Evolutionary conservation across 2,888 invertebrate species (phyloP).

Genomic region (Caenorhabditis zanzibari): DNA sequence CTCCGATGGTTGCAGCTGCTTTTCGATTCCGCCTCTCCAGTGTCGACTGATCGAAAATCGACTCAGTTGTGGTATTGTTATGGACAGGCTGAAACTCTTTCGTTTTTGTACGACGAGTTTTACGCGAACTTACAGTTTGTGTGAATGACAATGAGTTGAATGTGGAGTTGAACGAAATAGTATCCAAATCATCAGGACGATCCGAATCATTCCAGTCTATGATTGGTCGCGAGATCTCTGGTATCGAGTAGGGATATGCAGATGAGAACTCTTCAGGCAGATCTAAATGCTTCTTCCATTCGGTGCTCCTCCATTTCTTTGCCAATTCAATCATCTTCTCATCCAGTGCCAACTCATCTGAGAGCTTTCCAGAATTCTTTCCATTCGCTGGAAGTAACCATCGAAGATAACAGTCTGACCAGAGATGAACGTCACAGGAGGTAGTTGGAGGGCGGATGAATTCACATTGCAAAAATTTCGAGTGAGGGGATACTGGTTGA

Average conservation of each 20-base stretch:
- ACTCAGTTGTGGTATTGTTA: slow-evolving; percentile 30
- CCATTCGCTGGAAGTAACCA: slow-evolving; percentile 68
- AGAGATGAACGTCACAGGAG: slow-evolving; percentile 65
- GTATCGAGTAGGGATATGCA: slow-evolving; percentile 61
- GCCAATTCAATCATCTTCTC: slow-evolving; percentile 55
- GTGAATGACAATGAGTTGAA: slow-evolving; percentile 43
- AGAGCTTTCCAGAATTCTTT: slow-evolving; percentile 30
- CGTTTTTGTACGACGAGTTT: no score
- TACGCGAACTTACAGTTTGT: slow-evolving; percentile 54
- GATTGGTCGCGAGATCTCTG: slow-evolving; percentile 44
- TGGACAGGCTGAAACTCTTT: slow-evolving; percentile 43
- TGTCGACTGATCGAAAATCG: slow-evolving; percentile 44
- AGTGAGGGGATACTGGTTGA: slow-evolving; percentile 35
- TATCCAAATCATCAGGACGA: slow-evolving; percentile 31
- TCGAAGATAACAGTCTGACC: slow-evolving; percentile 73
- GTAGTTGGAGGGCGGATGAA: slow-evolving; percentile 70
- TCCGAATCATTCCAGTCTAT: slow-evolving; percentile 45
- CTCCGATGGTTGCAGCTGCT: slow-evolving; percentile 8
- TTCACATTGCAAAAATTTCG: slow-evolving; percentile 48
- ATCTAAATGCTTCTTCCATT: slow-evolving; percentile 51
- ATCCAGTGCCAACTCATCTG: slow-evolving; percentile 45
- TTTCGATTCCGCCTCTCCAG: slow-evolving; percentile 23
- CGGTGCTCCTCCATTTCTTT: slow-evolving; percentile 21
- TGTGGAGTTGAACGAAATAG: slow-evolving; percentile 34
- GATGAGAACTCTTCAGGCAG: slow-evolving; percentile 56